phyloP scores from a whole-genome alignment of 2,888 invertebrate species.

The Heliconius ethilla region DNA sequence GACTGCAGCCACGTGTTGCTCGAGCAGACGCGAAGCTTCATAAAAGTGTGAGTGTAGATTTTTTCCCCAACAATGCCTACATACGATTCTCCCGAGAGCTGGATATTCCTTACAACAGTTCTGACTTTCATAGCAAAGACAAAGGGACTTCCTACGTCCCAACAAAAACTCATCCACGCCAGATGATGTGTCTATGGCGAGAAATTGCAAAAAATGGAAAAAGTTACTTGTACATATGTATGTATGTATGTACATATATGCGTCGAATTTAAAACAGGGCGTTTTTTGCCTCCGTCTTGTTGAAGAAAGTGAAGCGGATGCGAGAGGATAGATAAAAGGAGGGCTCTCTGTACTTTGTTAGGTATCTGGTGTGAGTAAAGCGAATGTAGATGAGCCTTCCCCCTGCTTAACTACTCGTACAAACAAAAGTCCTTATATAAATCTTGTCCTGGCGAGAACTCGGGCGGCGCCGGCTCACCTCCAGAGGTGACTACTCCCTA shows the following conservation, averaged over 20 bases:
- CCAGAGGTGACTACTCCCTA: slow-evolving; percentile 63
- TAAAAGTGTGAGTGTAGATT: slow-evolving; percentile 73
- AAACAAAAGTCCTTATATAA: slow-evolving; percentile 82
- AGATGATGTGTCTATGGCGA: slow-evolving; percentile 81
- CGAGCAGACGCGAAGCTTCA: slow-evolving; percentile 53
- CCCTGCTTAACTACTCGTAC: slow-evolving; percentile 76
- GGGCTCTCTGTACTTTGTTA: slow-evolving; percentile 69
- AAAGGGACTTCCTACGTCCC: slow-evolving; percentile 77
- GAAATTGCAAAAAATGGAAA: slow-evolving; percentile 74
- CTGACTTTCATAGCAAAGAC: slow-evolving; percentile 78
- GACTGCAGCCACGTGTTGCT: slow-evolving; percentile 71
- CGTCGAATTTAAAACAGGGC: slow-evolving; percentile 72
- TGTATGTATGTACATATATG: slow-evolving; percentile 55
- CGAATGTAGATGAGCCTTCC: slow-evolving; percentile 76
- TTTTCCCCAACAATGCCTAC: slow-evolving; percentile 72
- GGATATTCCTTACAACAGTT: slow-evolving; percentile 77
- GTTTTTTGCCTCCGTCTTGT: slow-evolving; percentile 67
- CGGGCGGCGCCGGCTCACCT: slow-evolving; percentile 70
- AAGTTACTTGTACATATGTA: slow-evolving; percentile 57
- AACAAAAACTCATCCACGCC: slow-evolving; percentile 81
- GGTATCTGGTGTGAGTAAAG: slow-evolving; percentile 70
- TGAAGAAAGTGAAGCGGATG: slow-evolving; percentile 76
- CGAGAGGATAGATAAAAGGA: slow-evolving; percentile 75
- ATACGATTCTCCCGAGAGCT: slow-evolving; percentile 61
- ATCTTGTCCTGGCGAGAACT: slow-evolving; percentile 75